Evolutionary conservation across 2,888 invertebrate species (phyloP), one percentile per base, ranked within the genome.

Genomic region (Rhingia rostrata): DNA sequence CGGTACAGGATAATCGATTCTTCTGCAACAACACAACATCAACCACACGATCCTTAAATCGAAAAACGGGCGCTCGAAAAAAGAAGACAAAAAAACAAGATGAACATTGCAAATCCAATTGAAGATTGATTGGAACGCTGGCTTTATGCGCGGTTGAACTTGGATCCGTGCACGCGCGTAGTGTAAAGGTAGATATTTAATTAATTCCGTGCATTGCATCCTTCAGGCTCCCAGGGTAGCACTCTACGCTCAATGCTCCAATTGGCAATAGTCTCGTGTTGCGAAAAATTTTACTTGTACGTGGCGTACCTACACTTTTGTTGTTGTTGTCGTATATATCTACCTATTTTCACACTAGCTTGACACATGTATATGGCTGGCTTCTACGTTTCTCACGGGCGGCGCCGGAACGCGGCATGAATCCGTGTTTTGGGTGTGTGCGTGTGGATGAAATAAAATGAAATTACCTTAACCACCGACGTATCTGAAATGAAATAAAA

Each of bases 151-250:
- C 79, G 79, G 79, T 74, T 83, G 79, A 83, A 74, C 79, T 74
- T 79, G 83, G 79, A 83, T 79, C 51, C 63, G 53, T 83, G 79
- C 79, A 83, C 83, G 64, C 78, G 63, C 73, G 67, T 79, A 73
- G 67, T 78, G 83, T 83, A 69, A 74, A 74, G 79, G 83, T 83
- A 79, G 79, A 83, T 83, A 79, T 83, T 83, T 79, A 83, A 83
- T 83, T 83, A 83, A 83, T 83, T 83, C 83, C 79, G 63, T 83
- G 73, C 79, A 30, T 58, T 83, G 78, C 78, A 78, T 79, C 69
- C 58, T 53, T 79, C 64, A 73, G 72, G 72, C 72, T 70, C 64
- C 58, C 35, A 22, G 7, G 54, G 61, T 30, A 56, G 12, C 33
- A 41, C 45, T 51, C 10, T 49, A 39, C 54, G 33, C 43, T 33